Conservation (phyloP, 1,140 invertebrate genomes). For the Cheumatopsyche charites region DNA sequence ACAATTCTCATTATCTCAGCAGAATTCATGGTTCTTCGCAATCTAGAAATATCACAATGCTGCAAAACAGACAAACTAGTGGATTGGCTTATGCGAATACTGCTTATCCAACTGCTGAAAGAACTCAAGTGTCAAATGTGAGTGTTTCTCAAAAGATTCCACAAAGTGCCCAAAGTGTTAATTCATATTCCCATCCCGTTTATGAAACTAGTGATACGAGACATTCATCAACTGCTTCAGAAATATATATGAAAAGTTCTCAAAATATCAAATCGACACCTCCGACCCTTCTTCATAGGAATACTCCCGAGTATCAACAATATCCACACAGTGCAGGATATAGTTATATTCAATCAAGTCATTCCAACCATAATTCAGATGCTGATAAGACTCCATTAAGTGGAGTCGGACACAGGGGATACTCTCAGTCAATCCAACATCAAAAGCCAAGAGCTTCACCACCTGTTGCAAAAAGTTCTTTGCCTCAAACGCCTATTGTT, state of each 20-base stretch:
- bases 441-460: conserved; percentile 31
- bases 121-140: background rate
- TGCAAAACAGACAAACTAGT: conserved; percentile 51
- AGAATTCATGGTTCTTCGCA: conserved; percentile 51
- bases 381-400: conserved; percentile 26
- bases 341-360: conserved; percentile 26
- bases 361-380: conserved; percentile 24
- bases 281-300: background rate
- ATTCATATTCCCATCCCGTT: conserved; percentile 19
- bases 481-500: conserved; percentile 1
- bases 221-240: conserved; percentile 28
- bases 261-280: conserved; percentile 1
- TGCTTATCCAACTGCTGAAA: background rate
- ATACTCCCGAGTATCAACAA: conserved; percentile 1
- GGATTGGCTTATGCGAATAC: conserved; percentile 56
- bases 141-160: conserved; percentile 12
- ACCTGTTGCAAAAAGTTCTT: conserved; percentile 13
- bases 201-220: conserved; percentile 39
- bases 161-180: conserved; percentile 1
- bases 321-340: conserved; percentile 26
- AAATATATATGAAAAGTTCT: conserved; percentile 30
- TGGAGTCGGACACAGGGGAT: conserved; percentile 8
- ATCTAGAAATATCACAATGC: conserved; percentile 51
- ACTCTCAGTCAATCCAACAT: conserved; percentile 34
- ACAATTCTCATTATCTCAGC: conserved; percentile 31